These are phyloP conservation scores for Ichneumoninae sp. DNA, from an alignment of 2,888 invertebrate genomes.

Conservation along the genomic window DNA sequence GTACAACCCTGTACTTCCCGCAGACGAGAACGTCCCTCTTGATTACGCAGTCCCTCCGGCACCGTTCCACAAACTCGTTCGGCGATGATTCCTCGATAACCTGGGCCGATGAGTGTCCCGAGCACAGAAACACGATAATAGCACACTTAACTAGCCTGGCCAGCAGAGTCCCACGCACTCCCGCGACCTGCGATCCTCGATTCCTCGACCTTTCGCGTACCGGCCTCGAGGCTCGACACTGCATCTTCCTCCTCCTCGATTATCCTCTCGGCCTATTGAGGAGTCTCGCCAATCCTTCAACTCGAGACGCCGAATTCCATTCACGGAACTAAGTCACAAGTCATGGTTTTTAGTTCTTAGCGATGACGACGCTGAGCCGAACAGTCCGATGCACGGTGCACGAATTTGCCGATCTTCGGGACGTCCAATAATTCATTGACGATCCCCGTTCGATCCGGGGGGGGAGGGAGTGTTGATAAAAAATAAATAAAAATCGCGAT, in stretches of 20 bases:
- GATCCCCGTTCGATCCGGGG: background rate
- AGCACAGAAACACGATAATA: slow-evolving; percentile 69
- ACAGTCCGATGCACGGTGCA: too few species aligned
- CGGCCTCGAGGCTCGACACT: slow-evolving; percentile 11
- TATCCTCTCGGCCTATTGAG: background rate
- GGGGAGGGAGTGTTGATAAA: background rate
- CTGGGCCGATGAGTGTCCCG: slow-evolving; percentile 63
- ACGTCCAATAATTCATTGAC: background rate
- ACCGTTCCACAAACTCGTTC: slow-evolving; percentile 78
- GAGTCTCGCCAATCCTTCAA: background rate
- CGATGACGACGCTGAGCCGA: background rate
- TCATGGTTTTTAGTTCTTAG: background rate
- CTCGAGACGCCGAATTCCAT: background rate
- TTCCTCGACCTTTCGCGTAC: slow-evolving; percentile 58
- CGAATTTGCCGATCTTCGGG: background rate
- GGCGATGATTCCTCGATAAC: slow-evolving; percentile 69
- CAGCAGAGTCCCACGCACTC: slow-evolving; percentile 38
- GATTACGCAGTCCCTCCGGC: slow-evolving; percentile 77
- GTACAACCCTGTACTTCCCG: slow-evolving; percentile 80
- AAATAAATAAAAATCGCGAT: background rate
- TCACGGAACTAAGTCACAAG: background rate
- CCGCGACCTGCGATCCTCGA: slow-evolving; percentile 40
- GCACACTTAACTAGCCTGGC: slow-evolving; percentile 63
- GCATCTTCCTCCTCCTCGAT: slow-evolving; percentile 32
- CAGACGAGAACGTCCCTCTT: slow-evolving; percentile 77